Evolutionary conservation across 1,140 invertebrate genomes (phyloP), one percentile per base, ranked within the genome.

Genomic region (Halictus rubicundus): DNA sequence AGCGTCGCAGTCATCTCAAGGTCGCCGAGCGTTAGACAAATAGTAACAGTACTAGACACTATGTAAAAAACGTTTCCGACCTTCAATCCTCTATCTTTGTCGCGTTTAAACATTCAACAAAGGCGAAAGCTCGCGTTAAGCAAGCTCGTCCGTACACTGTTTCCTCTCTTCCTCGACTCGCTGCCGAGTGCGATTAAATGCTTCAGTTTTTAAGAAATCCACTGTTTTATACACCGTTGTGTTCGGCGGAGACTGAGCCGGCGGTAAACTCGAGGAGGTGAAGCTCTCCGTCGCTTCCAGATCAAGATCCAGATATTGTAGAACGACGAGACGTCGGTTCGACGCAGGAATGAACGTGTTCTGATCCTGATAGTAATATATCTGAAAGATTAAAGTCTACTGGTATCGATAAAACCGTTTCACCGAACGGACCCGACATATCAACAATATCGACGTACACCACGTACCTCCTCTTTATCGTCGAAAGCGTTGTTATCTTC

Each of bases 141-240:
- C 87, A 77, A 92, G 88, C 81, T 93, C 91, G 60, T 92, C 90
- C 25, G 90, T 90, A 54, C 90, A 93, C 59, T 91, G 89, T 74
- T 94, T 94, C 79, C 93, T 89, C 75, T 94, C 94, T 80, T 94
- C 93, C 90, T 97, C 96, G 1, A 97, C 95, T 87, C 96, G 95
- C 89, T 97, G 95, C 63, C 96, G 94, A n/a, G 97, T 97, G 78
- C 96, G 94, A 92, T 97, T 98, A 86, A 98, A 98, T 9, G 97
- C 97, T 89, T 98, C 95, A 0, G 97, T 98, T 94, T 98, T 98
- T 21, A 97, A 92, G 93, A 98, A 98, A 92, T 98, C 97, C 0
- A 98, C 97, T 0, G 95, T 97, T 92, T 98, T 98, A 90, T 98
- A 98, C 9, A 97, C 96, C 1, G 96, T 96, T 25, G 93, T 92